Evolutionary conservation across 2,888 invertebrate genomes (phyloP), one percentile per base, ranked within the genome.

Genomic region (Rotaria macrura): DNA sequence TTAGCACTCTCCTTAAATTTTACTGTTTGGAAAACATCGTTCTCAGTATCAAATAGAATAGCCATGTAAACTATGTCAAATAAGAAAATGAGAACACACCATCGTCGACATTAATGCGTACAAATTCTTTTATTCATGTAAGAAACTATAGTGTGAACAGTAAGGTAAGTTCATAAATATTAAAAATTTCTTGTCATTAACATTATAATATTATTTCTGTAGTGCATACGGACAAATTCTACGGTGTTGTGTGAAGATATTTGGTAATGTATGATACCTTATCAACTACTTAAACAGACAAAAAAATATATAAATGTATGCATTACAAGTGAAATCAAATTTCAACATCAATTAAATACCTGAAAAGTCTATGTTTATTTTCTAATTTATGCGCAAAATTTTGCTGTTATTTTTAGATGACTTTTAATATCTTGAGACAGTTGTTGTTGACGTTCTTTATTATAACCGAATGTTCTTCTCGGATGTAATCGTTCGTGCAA

Each of bases 81-180:
- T n/a, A n/a, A n/a, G n/a, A n/a, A n/a, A n/a, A n/a, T n/a, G n/a
- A n/a, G n/a, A n/a, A n/a, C n/a, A n/a, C n/a, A n/a, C n/a, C n/a
- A n/a, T n/a, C n/a, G n/a, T n/a, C n/a, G n/a, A n/a, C n/a, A n/a
- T n/a, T n/a, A n/a, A n/a, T n/a, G n/a, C n/a, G n/a, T n/a, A n/a
- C n/a, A n/a, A n/a, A n/a, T n/a, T n/a, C n/a, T n/a, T n/a, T n/a
- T n/a, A n/a, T n/a, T n/a, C n/a, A n/a, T n/a, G n/a, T n/a, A n/a
- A n/a, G n/a, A n/a, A n/a, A n/a, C n/a, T n/a, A n/a, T n/a, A n/a
- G n/a, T n/a, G n/a, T n/a, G n/a, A n/a, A n/a, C n/a, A n/a, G n/a
- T n/a, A n/a, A n/a, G n/a, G 91, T 98, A 25, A 93, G 95, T 88
- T 95, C 95, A n/a, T n/a, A n/a, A n/a, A n/a, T 89, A 94, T 96